Conservation (phyloP, 2,113 vertebrate genomes). For the Amblyornis subalaris region DNA sequence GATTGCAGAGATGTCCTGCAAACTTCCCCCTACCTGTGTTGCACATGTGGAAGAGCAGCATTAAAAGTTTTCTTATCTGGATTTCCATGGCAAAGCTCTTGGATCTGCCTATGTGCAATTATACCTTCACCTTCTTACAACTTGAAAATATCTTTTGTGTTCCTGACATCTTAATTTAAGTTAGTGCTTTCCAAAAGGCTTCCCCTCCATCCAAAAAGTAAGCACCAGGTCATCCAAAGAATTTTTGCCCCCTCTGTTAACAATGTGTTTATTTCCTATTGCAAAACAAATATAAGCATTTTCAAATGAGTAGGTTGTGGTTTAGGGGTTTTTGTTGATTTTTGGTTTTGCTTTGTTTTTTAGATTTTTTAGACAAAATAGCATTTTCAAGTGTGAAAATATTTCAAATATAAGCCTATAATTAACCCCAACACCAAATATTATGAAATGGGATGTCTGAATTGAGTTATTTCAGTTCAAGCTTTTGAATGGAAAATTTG, state of each 20-base stretch:
- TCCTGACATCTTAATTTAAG: not conserved
- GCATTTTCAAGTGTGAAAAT: not conserved
- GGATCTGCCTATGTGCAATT: not conserved
- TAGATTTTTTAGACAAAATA: not conserved
- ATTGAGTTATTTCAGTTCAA: not conserved
- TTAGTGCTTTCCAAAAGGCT: not conserved
- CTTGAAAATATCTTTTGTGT: not conserved
- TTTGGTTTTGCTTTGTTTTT: not conserved
- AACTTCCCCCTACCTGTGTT: not conserved
- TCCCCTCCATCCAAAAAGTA: rapidly evolving
- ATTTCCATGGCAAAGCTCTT: not conserved
- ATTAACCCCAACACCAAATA: not conserved
- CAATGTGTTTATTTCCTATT: not conserved
- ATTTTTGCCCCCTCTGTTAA: not conserved
- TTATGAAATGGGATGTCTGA: not conserved
- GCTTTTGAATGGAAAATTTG: not conserved
- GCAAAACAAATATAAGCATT: not conserved
- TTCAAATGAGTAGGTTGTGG: not conserved
- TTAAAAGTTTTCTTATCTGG: not conserved
- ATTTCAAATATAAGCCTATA: not conserved
- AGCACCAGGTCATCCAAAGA: not conserved
- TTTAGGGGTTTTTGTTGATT: not conserved
- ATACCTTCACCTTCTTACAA: not conserved
- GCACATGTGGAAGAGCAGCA: not conserved
- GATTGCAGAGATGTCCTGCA: not conserved